Evolutionary conservation across 2,113 vertebrate species (phyloP), one percentile per base, ranked within the genome.

Genomic region (Mystacornis crossleyi): DNA sequence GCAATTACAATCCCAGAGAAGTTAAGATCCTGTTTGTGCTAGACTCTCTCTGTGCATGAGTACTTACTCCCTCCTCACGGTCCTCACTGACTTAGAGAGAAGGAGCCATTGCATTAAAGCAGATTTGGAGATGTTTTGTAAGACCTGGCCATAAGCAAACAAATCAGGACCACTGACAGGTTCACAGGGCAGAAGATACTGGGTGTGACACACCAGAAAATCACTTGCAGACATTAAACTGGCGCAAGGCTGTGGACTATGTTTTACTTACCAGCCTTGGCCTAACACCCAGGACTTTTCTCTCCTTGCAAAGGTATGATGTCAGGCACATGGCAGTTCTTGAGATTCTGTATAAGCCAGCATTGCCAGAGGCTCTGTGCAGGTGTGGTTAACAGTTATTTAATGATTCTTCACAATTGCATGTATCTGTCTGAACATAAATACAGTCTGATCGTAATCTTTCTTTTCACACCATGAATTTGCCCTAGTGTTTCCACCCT

Each of bases 391-490:
- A 96, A 97, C 81, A 97, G 94, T 97, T 97, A 97, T 97, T 95
- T 97, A 97, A 97, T 97, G 94, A 97, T 97, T 97, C 96, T 91
- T 97, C 96, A 97, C 94, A 97, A 96, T 79, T 97, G 79, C 95
- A 90, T 97, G 94, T 95, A 96, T 97, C 96, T 97, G 95, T 96
- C 96, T 97, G 65, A 94, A 80, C 81, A 95, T 71, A 97, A 74
- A 77, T 61, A 66, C 69, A 64, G 87, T 33, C 62, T 70, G 67
- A 96, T 92, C 0, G 0, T 81, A 83, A 96, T 95, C 94, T 97
- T 91, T 75, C 95, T 97, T 95, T 95, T 95, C 92, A 95, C 92
- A 91, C 94, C 94, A 69, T 91, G 95, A 78, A 78, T 94, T 95
- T 96, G 75, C 77, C 64, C 90, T 66, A 51, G 51, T 61, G 67